Base-by-base conservation (phyloP, 2,797 vertebrate species). In the Sciaenops ocellatus region DNA sequence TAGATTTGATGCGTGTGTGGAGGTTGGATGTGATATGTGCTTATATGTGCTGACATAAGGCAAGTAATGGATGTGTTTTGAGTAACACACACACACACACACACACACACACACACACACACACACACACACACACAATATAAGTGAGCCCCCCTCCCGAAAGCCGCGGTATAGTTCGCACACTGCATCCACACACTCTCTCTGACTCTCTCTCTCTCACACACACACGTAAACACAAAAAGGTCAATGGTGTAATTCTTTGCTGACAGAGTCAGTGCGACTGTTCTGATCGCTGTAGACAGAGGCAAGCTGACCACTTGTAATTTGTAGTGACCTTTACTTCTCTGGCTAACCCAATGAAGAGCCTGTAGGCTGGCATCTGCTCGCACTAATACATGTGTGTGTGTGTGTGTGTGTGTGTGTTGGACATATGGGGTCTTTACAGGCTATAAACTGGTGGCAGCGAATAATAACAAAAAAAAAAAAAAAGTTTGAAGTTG, bases 251-350 rank as follows among this genome's bases (percentile, higher is more conserved):
- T 90, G 90, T 90, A 86, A 87, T 82, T 87, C 80, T 42, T 48
- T 47, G 41, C 79, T 72, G 87, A 89, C 76, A 78, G 82, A 79
- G 79, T 79, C 72, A 4, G 68, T 61, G 80, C 42, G 57, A 75
- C 79, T 47, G 68, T 42, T 84, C 38, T 78, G 80, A 86, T 86
- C 24, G 64, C 68, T 79, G 78, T 62, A 76, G 83, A 90, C 82
- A 34, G 82, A 78, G 68, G 70, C 73, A 55, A 69, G 82, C 71
- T 81, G 92, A 89, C 89, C 90, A 82, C 86, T 86, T 87, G 85
- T 90, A 91, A 91, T 90, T 87, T 91, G 88, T 82, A 3, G 72
- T 90, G 91, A 92, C 90, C 92, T 93, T 91, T 85, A 60, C 64
- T 69, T 66, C 30, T 24, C 50, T 47, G 51, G 78, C 81, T 82